Evolutionary conservation across 2,113 vertebrate species (phyloP), one percentile per base, ranked within the genome.

Genomic region (Syngnathus typhle): DNA sequence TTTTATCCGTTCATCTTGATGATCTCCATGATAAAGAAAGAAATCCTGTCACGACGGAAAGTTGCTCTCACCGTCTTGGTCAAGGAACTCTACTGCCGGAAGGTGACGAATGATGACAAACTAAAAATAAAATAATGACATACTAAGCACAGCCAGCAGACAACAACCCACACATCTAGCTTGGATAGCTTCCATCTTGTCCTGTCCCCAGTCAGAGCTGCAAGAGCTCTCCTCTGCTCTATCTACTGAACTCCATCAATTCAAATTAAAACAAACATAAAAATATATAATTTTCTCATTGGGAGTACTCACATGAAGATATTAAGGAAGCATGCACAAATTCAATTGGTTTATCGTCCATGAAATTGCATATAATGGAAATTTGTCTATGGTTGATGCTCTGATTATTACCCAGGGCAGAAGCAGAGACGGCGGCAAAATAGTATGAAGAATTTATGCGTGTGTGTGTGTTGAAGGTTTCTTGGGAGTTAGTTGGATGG

Each of bases 311-410:
- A 41, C 69, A 70, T 68, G 68, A 76, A 80, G 71, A 68, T 59
- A 79, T 80, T 81, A 75, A 63, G 67, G 70, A 58, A 75, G 82
- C 64, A 75, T 73, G 84, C 77, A 56, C 71, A 73, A 86, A 84
- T 86, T 82, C 27, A 84, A 73, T 82, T 83, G 71, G 77, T 88
- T 86, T 84, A 82, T 76, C 41, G 41, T 68, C 80, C 84, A 86
- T 85, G 82, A 85, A 89, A 86, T 87, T 87, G 74, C 71, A 78
- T 73, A 87, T 84, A 85, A 84, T 83, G 75, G 74, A 70, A 85
- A 84, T 85, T 82, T 86, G 78, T 82, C 71, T 76, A 60, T 83
- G 81, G 80, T 72, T 83, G 76, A 73, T 77, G 71, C 68, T 83
- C 76, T 79, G 80, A 86, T 84, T 85, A 77, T 82, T 82, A 84